phyloP scores from a whole-genome alignment of 2,113 vertebrate species.

The Phyllostomus discolor region DNA sequence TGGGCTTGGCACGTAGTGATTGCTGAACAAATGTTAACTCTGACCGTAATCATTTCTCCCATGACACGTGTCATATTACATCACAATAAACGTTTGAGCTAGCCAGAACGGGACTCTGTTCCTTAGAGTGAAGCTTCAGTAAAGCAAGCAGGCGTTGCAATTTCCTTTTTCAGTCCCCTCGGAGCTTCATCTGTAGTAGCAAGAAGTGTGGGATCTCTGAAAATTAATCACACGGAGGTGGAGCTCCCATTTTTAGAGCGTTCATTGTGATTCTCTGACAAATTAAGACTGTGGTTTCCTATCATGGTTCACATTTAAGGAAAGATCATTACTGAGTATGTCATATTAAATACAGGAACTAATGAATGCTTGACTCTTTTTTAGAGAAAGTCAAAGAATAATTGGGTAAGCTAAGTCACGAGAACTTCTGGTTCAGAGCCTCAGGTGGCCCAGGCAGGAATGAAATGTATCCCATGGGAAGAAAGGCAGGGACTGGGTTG shows the following conservation, averaged over 20 bases:
- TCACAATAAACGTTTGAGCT: background rate
- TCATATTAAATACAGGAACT: background rate
- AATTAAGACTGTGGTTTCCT: background rate
- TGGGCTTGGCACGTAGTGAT: background rate
- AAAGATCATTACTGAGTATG: background rate
- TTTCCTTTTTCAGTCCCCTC: background rate
- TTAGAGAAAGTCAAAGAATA: background rate
- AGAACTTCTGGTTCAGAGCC: background rate
- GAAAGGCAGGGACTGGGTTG: background rate
- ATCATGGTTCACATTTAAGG: background rate
- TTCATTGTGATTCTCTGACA: background rate
- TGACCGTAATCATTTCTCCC: background rate
- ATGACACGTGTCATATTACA: background rate
- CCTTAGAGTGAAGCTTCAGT: background rate
- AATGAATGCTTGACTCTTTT: background rate
- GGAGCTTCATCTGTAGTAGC: background rate
- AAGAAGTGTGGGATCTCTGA: background rate
- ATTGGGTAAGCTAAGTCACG: background rate
- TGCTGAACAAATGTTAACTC: background rate
- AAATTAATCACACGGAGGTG: background rate
- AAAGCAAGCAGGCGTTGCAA: background rate
- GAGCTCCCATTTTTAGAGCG: background rate
- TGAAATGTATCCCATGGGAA: background rate
- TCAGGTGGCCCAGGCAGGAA: background rate
- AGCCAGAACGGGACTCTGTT: background rate